Conservation (phyloP, 2,797 vertebrate genomes). For the Pygocentrus nattereri region DNA sequence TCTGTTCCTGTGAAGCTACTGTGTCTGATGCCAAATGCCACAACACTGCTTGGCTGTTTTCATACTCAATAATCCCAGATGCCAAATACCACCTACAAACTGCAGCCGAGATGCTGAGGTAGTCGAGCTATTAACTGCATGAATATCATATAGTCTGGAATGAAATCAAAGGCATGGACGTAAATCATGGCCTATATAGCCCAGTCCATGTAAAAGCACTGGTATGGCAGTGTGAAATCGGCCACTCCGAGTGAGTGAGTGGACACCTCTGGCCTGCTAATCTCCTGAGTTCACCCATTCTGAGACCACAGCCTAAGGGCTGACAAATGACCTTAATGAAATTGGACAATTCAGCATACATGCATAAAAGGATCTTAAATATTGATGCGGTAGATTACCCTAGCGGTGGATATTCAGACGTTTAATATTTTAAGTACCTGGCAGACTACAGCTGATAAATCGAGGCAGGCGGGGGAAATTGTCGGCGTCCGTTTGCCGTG, state of each 20-base stretch:
- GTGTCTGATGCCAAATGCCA: background rate
- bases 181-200: constrained; percentile 6
- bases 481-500: constrained; percentile 77
- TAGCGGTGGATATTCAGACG: constrained; percentile 92
- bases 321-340: constrained; percentile 99
- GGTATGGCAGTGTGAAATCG: constrained; percentile 31
- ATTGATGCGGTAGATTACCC: constrained; percentile 95
- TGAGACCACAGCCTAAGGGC: constrained; percentile 86
- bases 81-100: background rate
- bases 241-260: constrained; percentile 20
- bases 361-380: constrained; percentile 99
- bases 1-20: too few species aligned
- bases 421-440: constrained; percentile 94
- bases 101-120: background rate
- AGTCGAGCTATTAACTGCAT: background rate
- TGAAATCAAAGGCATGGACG: background rate
- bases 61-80: background rate
- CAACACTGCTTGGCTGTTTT: background rate
- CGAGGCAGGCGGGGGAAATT: constrained; percentile 78
- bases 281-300: constrained; percentile 68
- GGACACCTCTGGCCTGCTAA: constrained; percentile 46
- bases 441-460: constrained; percentile 85
- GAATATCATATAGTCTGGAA: background rate
- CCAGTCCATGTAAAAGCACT: constrained; percentile 26
- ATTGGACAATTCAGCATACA: constrained; percentile 98